Conservation (phyloP, 2,797 vertebrate genomes). For the Babyrousa celebensis region DNA sequence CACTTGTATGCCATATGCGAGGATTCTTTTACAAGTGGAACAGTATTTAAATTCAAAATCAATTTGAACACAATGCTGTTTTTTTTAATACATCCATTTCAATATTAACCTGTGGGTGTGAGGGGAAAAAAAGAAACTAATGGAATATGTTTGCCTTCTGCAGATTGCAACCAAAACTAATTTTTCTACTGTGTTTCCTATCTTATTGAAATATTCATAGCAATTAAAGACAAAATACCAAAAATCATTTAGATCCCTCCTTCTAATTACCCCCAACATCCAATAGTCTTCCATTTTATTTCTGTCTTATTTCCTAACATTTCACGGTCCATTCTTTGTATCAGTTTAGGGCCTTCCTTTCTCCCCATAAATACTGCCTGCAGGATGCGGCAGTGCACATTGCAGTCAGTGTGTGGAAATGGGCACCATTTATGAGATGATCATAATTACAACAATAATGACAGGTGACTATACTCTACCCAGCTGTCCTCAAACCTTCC, state of each 20-base stretch:
- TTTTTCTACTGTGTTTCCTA: background rate
- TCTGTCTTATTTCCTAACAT: background rate
- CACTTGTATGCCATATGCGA: conserved; percentile 69
- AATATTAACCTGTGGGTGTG: conserved; percentile 43
- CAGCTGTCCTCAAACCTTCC: background rate
- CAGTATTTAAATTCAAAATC: conserved; percentile 52
- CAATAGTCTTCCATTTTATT: background rate
- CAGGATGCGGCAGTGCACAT: background rate
- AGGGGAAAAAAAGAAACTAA: background rate
- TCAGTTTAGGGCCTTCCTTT: background rate
- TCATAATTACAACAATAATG: rapidly evolving
- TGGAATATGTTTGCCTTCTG: background rate
- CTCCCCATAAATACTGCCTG: background rate
- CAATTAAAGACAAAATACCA: conserved; percentile 3
- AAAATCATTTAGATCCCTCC: background rate
- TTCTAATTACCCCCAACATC: background rate
- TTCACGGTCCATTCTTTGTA: background rate
- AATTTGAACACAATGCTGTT: conserved; percentile 3
- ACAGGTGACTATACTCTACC: background rate
- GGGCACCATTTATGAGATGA: background rate
- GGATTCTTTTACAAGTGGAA: conserved; percentile 54
- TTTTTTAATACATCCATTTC: background rate
- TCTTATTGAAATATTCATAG: background rate
- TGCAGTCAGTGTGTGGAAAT: background rate
- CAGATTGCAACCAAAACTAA: background rate